Conservation (phyloP, 1,140 invertebrate genomes). For the Heterodera schachtii region DNA sequence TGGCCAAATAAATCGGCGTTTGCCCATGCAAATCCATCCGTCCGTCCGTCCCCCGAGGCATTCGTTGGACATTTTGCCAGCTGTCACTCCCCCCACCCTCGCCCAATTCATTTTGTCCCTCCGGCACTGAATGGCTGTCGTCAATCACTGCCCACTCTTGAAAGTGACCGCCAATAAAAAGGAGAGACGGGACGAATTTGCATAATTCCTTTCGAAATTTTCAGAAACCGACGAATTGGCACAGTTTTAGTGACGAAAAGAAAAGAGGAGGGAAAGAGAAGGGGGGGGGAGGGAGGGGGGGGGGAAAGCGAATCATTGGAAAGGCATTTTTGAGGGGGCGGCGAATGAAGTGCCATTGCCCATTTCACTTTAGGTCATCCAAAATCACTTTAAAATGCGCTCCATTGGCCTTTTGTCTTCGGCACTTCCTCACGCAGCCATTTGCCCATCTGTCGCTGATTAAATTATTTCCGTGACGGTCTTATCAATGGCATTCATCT, state of each 20-base stretch:
- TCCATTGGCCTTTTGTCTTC: neutral
- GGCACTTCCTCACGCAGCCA: neutral
- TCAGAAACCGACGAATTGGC: constrained; percentile 11
- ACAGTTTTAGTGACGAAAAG: constrained; percentile 17
- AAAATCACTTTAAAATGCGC: neutral
- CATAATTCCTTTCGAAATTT: constrained; percentile 17
- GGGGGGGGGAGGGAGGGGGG: too few relatives aligned
- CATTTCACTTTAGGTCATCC: too few relatives aligned
- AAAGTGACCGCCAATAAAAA: neutral
- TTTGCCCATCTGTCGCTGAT: neutral
- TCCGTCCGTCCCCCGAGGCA: neutral
- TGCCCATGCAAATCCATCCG: constrained; percentile 5
- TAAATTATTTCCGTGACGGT: neutral
- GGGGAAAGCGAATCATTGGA: neutral
- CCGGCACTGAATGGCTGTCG: constrained; percentile 18
- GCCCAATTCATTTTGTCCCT: neutral
- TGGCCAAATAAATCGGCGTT: neutral
- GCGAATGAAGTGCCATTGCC: too few relatives aligned
- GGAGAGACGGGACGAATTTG: neutral
- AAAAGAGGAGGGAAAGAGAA: neutral
- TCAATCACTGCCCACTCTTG: constrained; percentile 20
- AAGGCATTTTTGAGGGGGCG: neutral
- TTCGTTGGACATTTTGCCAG: constrained; percentile 17
- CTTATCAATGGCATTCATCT: neutral
- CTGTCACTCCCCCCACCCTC: constrained; percentile 3